Evolutionary conservation across 2,888 invertebrate genomes (phyloP).

Genomic region (Choristoneura rosaceana): DNA sequence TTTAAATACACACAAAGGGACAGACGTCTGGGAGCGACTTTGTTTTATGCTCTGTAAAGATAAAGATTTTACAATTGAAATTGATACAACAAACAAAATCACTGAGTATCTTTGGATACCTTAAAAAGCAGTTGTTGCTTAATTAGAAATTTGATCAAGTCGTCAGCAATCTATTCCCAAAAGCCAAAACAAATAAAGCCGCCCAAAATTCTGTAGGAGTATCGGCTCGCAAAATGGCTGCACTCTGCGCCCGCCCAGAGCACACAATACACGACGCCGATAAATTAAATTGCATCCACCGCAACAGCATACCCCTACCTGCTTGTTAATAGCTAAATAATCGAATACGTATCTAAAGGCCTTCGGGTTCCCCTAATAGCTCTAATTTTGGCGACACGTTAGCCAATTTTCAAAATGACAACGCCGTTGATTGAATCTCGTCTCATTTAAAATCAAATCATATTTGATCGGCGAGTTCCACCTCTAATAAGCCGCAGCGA

Average conservation of each 20-base stretch:
- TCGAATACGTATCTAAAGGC: slow-evolving; percentile 59
- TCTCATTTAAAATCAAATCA: slow-evolving; percentile 38
- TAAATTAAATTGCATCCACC: slow-evolving; percentile 77
- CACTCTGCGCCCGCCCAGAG: slow-evolving; percentile 40
- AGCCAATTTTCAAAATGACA: slow-evolving; percentile 42
- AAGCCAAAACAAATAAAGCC: slow-evolving; percentile 61
- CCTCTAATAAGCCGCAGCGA: slow-evolving; percentile 45
- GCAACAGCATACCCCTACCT: slow-evolving; percentile 56
- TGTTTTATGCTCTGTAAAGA: too few relatives aligned
- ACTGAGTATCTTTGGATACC: background rate
- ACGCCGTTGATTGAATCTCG: slow-evolving; percentile 43
- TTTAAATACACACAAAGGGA: too few relatives aligned
- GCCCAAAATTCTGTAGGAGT: slow-evolving; percentile 47
- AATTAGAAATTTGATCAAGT: slow-evolving; percentile 57
- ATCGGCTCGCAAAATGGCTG: slow-evolving; percentile 37
- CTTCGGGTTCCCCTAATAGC: slow-evolving; percentile 56
- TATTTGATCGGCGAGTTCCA: slow-evolving; percentile 17
- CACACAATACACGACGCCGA: slow-evolving; percentile 57
- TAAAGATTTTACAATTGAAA: background rate
- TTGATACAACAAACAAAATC: background rate
- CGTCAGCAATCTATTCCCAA: slow-evolving; percentile 58
- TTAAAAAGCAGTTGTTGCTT: background rate
- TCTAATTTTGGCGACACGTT: slow-evolving; percentile 63
- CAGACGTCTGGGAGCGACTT: too few relatives aligned
- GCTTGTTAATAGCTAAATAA: slow-evolving; percentile 73